Percentiles rank a stretch among this genome's conserved stretches.
Conservation (phyloP, 2,888 invertebrate genomes). For the Ferdinandea cuprea region DNA sequence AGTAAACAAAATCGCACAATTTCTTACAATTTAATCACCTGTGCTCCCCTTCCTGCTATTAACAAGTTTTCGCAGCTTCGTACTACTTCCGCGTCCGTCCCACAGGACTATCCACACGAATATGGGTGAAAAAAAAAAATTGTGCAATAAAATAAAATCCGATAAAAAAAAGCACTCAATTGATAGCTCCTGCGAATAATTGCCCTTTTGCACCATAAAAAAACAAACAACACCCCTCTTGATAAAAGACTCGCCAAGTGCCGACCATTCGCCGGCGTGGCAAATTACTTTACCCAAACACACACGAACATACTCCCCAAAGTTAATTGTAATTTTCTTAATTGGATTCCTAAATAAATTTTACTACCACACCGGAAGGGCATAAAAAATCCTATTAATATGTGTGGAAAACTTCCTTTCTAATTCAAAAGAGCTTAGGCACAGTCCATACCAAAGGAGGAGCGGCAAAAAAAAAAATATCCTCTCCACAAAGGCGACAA, state of each 20-base stretch:
- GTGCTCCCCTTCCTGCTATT: too few relatives aligned
- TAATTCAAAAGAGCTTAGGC: not conserved
- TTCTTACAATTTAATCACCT: too few relatives aligned
- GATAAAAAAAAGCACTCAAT: not conserved
- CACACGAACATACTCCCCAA: not conserved
- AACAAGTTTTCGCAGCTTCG: not conserved
- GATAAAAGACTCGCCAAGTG: conserved; percentile 8
- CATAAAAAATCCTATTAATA: conserved; percentile 55
- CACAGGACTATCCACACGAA: not conserved
- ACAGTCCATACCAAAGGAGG: too few relatives aligned
- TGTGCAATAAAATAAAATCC: conserved; percentile 7
- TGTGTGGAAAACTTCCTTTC: conserved; percentile 2
- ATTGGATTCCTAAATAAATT: conserved; percentile 61
- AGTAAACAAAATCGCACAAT: too few relatives aligned
- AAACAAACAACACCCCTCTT: too few relatives aligned
- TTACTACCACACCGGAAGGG: conserved; percentile 29
- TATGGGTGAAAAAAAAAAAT: not conserved
- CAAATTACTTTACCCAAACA: conserved; percentile 2
- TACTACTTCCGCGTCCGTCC: not conserved
- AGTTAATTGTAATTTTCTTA: conserved; percentile 60
- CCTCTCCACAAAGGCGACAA: conserved; percentile 54
- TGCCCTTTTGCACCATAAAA: conserved; percentile 17
- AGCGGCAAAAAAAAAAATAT: conserved; percentile 22
- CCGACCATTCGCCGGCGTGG: not conserved
- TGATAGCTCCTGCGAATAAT: conserved; percentile 20